Conservation (phyloP, 2,797 vertebrate genomes). For the Pelochelys cantorii region DNA sequence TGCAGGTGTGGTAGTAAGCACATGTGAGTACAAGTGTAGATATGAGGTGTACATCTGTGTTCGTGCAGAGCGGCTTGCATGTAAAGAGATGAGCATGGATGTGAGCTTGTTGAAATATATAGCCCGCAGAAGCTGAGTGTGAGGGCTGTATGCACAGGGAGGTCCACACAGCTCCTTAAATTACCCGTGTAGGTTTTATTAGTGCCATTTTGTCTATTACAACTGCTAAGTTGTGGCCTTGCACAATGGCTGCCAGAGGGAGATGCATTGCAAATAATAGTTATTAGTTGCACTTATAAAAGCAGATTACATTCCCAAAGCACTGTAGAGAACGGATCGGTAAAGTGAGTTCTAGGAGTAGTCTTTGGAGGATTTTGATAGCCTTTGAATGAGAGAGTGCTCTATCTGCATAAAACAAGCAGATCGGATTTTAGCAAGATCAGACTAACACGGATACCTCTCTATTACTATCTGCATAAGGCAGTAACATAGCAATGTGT, state of each 20-base stretch:
- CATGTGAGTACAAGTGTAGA: not conserved
- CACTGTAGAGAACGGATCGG: not conserved
- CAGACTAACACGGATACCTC: no score
- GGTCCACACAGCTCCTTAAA: not conserved
- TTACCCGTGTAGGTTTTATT: not conserved
- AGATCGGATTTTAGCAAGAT: no score
- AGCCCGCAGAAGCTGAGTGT: not conserved
- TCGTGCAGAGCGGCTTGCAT: not conserved
- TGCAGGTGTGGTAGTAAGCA: constrained; percentile 2
- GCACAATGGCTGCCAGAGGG: not conserved
- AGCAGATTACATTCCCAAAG: not conserved
- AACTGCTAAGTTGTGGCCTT: fast-evolving
- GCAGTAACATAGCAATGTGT: fast-evolving
- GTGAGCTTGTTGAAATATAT: not conserved
- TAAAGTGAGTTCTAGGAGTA: not conserved
- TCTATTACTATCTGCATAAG: not conserved
- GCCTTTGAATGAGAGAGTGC: not conserved
- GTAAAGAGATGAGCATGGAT: not conserved
- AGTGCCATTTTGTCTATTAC: fast-evolving
- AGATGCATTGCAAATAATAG: not conserved
- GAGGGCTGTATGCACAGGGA: not conserved
- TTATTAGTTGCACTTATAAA: not conserved
- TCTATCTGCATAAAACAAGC: not conserved
- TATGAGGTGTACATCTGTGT: not conserved
- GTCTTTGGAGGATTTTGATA: not conserved